These are phyloP conservation scores for Sinopyrophorus schimmeli DNA, from an alignment of 2,888 invertebrate species.

Conservation along the genomic window DNA sequence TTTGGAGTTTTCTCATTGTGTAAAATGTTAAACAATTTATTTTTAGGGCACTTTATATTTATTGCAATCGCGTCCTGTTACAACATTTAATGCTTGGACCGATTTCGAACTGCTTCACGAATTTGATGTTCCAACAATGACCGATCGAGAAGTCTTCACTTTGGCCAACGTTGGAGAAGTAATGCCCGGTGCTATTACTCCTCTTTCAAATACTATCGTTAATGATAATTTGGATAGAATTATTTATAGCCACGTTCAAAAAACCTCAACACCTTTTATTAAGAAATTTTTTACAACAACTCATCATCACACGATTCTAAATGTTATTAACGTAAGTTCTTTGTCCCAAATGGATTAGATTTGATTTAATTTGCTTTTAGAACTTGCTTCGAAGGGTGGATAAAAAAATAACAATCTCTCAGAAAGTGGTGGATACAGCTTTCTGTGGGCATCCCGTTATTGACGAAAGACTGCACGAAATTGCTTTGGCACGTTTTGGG, in stretches of 20 bases:
- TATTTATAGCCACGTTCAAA: constrained; percentile 2
- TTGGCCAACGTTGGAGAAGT: constrained; percentile 77
- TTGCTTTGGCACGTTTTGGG: constrained; percentile 58
- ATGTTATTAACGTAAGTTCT: constrained; percentile 42
- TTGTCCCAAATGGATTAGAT: constrained; percentile 1
- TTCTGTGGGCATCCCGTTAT: constrained; percentile 66
- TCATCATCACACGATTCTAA: constrained; percentile 50
- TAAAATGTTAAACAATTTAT: too few relatives aligned
- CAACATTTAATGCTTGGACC: constrained; percentile 71
- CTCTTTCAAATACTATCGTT: constrained; percentile 51
- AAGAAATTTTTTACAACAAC: constrained; percentile 34
- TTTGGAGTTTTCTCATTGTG: constrained; percentile 2
- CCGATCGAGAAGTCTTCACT: constrained; percentile 67
- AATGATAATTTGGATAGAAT: background rate
- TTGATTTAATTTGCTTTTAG: constrained; percentile 7
- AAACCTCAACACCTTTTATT: constrained; percentile 31
- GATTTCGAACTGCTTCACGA: constrained; percentile 81
- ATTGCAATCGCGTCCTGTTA: constrained; percentile 79
- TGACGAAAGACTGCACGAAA: constrained; percentile 57
- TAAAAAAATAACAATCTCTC: constrained; percentile 54
- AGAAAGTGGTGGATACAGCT: constrained; percentile 63
- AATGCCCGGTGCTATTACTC: constrained; percentile 64
- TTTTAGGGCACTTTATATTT: constrained; percentile 63
- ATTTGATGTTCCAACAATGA: constrained; percentile 68
- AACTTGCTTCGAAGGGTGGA: constrained; percentile 34